These are phyloP conservation scores for Tromatobia lineatoria DNA, from an alignment of 2,888 invertebrate genomes.

Conservation along the genomic window DNA sequence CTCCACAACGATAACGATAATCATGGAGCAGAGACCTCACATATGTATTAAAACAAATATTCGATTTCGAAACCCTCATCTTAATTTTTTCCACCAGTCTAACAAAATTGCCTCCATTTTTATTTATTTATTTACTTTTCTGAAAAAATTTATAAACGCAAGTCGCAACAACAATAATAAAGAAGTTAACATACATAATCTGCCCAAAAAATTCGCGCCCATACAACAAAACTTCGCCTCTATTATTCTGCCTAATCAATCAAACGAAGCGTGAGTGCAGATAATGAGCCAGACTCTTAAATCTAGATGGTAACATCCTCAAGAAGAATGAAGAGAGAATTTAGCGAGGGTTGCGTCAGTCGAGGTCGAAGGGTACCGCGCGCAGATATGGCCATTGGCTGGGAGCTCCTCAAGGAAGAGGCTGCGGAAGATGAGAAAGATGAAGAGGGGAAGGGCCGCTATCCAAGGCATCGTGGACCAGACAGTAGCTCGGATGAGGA, in stretches of 20 bases:
- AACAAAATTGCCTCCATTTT: neutral
- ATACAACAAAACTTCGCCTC: too few relatives aligned
- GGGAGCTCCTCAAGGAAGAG: constrained; percentile 43
- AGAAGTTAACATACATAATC: too few relatives aligned
- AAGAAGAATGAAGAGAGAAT: constrained; percentile 67
- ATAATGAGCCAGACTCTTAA: constrained; percentile 61
- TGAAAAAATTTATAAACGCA: too few relatives aligned
- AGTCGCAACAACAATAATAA: too few relatives aligned
- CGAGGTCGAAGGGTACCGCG: constrained; percentile 31
- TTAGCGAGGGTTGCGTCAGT: constrained; percentile 40
- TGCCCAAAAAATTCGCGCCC: too few relatives aligned
- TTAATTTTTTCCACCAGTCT: too few relatives aligned
- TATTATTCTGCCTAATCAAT: constrained; percentile 8
- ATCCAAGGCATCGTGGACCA: constrained; percentile 7
- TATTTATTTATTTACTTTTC: too few relatives aligned
- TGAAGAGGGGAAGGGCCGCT: constrained; percentile 14
- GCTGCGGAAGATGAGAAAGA: constrained; percentile 44
- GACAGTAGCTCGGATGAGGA: constrained; percentile 52
- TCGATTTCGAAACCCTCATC: neutral
- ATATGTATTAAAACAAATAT: neutral
- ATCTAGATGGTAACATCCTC: constrained; percentile 53
- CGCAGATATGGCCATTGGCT: constrained; percentile 42
- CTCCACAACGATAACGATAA: too few relatives aligned
- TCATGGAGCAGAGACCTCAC: too few relatives aligned
- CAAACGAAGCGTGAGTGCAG: constrained; percentile 15